Evolutionary conservation across 2,888 invertebrate species (phyloP).

Genomic region (Melipona bicolor): DNA sequence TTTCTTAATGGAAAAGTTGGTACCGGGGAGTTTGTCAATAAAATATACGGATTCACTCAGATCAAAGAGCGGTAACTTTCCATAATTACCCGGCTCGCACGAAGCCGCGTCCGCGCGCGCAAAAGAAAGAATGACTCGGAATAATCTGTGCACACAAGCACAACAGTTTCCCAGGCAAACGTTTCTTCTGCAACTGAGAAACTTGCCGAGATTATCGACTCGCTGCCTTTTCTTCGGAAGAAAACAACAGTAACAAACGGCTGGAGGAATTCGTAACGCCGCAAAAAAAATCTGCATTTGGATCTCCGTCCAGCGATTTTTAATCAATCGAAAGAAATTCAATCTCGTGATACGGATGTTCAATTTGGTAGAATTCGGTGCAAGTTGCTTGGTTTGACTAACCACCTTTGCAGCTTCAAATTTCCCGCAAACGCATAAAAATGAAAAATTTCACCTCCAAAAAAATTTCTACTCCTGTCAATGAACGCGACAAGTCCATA

Average conservation of each 20-base stretch:
- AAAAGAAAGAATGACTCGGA: neutral
- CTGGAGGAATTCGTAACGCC: conserved; percentile 18
- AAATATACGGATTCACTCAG: conserved; percentile 21
- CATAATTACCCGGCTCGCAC: conserved; percentile 27
- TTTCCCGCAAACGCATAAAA: no score
- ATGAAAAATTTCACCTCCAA: no score
- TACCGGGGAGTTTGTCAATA: conserved; percentile 17
- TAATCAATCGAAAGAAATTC: neutral
- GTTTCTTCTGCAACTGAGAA: conserved; percentile 11
- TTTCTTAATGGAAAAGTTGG: conserved; percentile 48
- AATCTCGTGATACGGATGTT: neutral
- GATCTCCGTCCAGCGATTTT: neutral
- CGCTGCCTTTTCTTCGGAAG: conserved; percentile 15
- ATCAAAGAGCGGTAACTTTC: conserved; percentile 30
- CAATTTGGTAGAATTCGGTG: neutral
- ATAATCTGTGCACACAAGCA: conserved; percentile 6
- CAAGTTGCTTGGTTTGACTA: neutral
- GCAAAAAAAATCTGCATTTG: neutral
- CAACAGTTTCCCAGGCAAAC: conserved; percentile 16
- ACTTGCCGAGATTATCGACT: conserved; percentile 30
- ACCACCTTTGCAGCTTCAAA: no score
- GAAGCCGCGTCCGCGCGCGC: neutral
- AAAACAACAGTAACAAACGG: conserved; percentile 31
- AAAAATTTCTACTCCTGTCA: neutral
- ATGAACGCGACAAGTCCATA: neutral